These are phyloP conservation scores for Vulpes ferrilata DNA, from an alignment of 2,113 vertebrate species.

Conservation along the genomic window DNA sequence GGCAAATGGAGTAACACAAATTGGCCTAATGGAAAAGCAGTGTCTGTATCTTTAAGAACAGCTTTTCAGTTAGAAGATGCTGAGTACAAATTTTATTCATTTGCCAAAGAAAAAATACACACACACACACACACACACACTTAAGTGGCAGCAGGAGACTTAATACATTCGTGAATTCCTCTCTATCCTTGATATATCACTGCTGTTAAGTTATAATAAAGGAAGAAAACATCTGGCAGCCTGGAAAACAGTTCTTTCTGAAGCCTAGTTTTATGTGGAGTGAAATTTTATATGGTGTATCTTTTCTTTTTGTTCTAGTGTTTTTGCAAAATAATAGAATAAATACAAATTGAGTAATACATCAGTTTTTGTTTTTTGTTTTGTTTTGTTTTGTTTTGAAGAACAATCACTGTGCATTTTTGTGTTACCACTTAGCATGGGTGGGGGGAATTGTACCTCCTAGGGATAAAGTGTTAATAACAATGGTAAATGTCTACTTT, in stretches of 20 bases:
- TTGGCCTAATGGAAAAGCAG: slow-evolving; percentile 42
- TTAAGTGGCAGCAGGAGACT: not conserved
- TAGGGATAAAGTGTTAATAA: slow-evolving; percentile 21
- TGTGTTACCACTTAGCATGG: not conserved
- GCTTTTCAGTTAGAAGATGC: slow-evolving; percentile 31
- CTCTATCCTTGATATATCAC: slow-evolving; percentile 42
- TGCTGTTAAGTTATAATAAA: slow-evolving; percentile 58
- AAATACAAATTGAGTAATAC: slow-evolving; percentile 43
- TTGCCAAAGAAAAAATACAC: not conserved
- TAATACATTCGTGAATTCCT: slow-evolving; percentile 36
- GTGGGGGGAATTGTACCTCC: slow-evolving; percentile 55
- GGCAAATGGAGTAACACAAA: slow-evolving; percentile 23
- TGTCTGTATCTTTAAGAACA: not conserved
- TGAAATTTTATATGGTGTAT: not conserved
- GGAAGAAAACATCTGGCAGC: slow-evolving; percentile 39
- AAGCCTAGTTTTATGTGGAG: not conserved
- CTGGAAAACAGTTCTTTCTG: slow-evolving; percentile 61
- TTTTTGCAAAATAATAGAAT: slow-evolving; percentile 64
- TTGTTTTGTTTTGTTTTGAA: not conserved
- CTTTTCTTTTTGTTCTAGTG: slow-evolving; percentile 47
- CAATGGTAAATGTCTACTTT: slow-evolving; percentile 57
- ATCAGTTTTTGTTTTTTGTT: not conserved
- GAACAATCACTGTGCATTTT: slow-evolving; percentile 4
- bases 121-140: not conserved
- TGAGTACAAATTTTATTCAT: not conserved